Evolutionary conservation across 2,797 vertebrate species (phyloP), one percentile per base, ranked within the genome.

Genomic region (Buceros bicornis): DNA sequence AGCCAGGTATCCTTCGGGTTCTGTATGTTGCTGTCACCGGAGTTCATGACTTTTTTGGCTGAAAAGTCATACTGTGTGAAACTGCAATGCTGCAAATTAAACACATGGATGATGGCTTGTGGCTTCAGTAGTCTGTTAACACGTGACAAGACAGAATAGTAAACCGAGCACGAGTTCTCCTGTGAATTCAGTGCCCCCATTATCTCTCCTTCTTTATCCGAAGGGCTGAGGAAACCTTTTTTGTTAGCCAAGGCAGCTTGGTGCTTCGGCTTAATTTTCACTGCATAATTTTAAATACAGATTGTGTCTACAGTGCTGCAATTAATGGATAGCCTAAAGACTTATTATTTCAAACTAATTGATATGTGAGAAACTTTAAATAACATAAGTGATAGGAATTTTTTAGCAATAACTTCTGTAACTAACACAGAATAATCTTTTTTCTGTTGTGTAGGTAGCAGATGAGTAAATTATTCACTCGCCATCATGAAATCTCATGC

Each of bases 281-380:
- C 90, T 65, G 92, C 85, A 26, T 95, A 98, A 98, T 97, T 97
- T 98, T 98, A 98, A 98, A 97, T 97, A 98, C 98, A 98, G 98
- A 97, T 97, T 22, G 6, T 97, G 97, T 97, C 97, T 97, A 97
- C 98, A 77, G 97, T 87, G 96, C 96, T 97, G 98, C 98, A 98
- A 98, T 98, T 98, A 98, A 96, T 98, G 95, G 98, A 98, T 98
- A 98, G 98, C 98, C 98, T 98, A 98, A 98, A 98, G 98, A 97
- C 98, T 98, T 98, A 98, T 97, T 98, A 98, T 98, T 98, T 98
- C 97, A 96, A 98, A 98, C 97, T 98, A 98, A 98, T 98, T 98
- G 98, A 97, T 98, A 90, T 98, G 97, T 97, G 97, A 97, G 96
- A 96, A 97, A 97, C 97, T 97, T 98, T 98, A 98, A 98, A 97